Percentiles rank a stretch among this genome's conserved stretches.
These are phyloP conservation scores for Montifringilla adamsi DNA, from an alignment of 2,113 vertebrate species.

Conservation along the genomic window DNA sequence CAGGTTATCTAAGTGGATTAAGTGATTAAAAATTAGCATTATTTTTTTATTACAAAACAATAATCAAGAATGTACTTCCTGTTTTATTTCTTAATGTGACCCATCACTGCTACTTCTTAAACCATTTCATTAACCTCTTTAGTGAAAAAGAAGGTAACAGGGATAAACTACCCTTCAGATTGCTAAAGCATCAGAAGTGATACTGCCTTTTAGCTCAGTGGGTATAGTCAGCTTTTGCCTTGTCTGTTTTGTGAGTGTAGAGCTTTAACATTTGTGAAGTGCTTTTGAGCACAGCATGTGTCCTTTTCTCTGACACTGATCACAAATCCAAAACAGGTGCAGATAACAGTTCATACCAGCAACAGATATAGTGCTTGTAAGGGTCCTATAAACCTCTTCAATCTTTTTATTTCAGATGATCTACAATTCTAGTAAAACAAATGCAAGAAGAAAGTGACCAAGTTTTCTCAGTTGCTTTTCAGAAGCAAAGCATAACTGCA, in stretches of 20 bases:
- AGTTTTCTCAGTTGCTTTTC: neutral
- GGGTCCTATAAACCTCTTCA: neutral
- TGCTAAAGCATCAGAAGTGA: neutral
- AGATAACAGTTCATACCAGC: neutral
- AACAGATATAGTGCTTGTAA: accelerated
- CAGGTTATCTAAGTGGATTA: neutral
- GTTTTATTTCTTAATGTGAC: neutral
- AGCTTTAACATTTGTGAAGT: neutral
- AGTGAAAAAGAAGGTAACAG: neutral
- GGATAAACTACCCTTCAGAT: neutral
- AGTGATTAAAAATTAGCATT: neutral
- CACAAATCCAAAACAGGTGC: neutral
- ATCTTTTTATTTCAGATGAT: neutral
- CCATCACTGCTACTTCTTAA: neutral
- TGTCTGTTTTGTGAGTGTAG: neutral
- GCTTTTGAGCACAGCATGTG: neutral
- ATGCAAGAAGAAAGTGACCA: neutral
- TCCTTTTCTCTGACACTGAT: neutral
- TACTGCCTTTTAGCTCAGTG: neutral
- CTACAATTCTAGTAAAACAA: neutral
- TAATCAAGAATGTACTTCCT: neutral
- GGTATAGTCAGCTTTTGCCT: neutral
- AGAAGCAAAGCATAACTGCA: neutral
- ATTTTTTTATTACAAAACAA: neutral
- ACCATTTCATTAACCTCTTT: neutral